Conservation (phyloP, 2,888 invertebrate genomes). For the Acleris cristana region DNA sequence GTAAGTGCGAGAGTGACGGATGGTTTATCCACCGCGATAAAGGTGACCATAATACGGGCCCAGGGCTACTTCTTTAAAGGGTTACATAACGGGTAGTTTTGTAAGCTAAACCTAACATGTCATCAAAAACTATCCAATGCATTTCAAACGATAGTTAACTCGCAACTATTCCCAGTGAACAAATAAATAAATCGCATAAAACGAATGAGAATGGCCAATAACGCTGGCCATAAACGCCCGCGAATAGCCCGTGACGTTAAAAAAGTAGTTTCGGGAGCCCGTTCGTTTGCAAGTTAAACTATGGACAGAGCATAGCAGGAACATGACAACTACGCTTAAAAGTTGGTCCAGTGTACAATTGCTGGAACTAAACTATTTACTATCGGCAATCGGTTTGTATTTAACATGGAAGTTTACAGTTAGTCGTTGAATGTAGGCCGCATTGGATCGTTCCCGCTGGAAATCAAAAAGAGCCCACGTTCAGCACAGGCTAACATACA, state of each 20-base stretch:
- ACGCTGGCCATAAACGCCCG: constrained; percentile 30
- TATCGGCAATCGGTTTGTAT: not conserved
- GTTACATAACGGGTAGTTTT: too few species aligned
- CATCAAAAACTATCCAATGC: not conserved
- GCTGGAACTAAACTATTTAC: not conserved
- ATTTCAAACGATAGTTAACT: not conserved
- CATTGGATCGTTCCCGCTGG: too few species aligned
- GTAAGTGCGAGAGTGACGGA: too few species aligned
- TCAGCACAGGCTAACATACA: too few species aligned
- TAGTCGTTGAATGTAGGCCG: too few species aligned
- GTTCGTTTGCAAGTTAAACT: constrained; percentile 11
- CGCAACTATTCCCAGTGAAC: constrained; percentile 16
- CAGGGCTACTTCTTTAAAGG: too few species aligned
- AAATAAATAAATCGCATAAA: constrained; percentile 37
- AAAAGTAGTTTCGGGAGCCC: constrained; percentile 25
- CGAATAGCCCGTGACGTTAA: constrained; percentile 35
- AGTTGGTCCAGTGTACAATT: too few species aligned
- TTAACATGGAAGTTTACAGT: too few species aligned
- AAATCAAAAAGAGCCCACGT: too few species aligned
- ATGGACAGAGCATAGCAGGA: constrained; percentile 8
- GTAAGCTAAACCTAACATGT: too few species aligned
- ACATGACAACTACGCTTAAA: constrained; percentile 12
- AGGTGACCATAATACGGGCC: too few species aligned
- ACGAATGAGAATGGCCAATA: constrained; percentile 34
- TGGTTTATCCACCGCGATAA: too few species aligned